Conservation (phyloP, 1,140 invertebrate species). For the Drosophila hydei region DNA sequence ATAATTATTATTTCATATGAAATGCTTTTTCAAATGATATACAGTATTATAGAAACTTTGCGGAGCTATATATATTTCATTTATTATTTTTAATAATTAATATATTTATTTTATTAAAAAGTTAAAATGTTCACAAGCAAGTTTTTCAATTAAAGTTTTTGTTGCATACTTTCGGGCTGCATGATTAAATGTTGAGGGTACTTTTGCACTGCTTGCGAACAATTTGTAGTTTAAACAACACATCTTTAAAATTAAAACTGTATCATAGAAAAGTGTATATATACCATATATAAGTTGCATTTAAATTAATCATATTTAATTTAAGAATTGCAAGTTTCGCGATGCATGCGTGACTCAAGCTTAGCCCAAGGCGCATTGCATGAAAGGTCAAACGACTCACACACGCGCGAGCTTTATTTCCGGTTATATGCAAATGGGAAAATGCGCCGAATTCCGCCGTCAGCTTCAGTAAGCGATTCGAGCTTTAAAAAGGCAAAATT, state of each 20-base stretch:
- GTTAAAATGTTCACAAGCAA: not conserved
- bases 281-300: not conserved
- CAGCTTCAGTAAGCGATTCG: conserved; percentile 5
- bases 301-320: conserved; percentile 6
- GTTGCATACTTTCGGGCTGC: not conserved
- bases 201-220: not conserved
- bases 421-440: conserved; percentile 49
- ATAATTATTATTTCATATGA: no score
- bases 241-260: no score
- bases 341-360: conserved; percentile 10
- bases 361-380: conserved; percentile 13
- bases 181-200: not conserved
- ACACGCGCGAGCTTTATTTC: conserved; percentile 14
- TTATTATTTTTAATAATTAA: no score
- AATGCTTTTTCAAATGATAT: no score
- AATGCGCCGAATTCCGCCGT: conserved; percentile 26
- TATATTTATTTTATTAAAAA: no score
- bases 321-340: not conserved
- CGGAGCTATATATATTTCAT: no score
- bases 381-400: conserved; percentile 32
- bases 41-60: no score
- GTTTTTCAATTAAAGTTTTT: not conserved
- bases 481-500: conserved; percentile 50
- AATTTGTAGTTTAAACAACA: no score
- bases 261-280: not conserved